Percentiles rank a stretch among this genome's conserved stretches.
These are phyloP conservation scores for Celastrina argiolus DNA, from an alignment of 2,888 invertebrate species.

Conservation along the genomic window DNA sequence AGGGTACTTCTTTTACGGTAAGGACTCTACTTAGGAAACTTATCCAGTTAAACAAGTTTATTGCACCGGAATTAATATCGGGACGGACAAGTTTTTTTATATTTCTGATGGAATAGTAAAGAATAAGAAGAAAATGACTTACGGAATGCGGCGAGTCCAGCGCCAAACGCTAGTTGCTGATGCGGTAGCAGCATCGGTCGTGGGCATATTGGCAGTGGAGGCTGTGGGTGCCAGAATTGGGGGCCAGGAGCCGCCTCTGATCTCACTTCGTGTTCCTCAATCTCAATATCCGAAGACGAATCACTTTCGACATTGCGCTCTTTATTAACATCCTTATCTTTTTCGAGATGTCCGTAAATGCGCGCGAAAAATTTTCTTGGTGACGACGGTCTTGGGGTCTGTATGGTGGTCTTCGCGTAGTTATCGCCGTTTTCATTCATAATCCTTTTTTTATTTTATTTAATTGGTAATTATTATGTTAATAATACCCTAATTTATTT, in stretches of 20 bases:
- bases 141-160: constrained; percentile 78
- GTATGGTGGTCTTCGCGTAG: constrained; percentile 43
- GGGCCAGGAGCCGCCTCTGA: constrained; percentile 36
- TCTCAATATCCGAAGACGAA: constrained; percentile 69
- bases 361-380: constrained; percentile 89
- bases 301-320: constrained; percentile 52
- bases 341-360: constrained; percentile 87
- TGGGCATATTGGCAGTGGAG: constrained; percentile 63
- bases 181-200: constrained; percentile 65
- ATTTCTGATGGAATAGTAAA: too few species aligned
- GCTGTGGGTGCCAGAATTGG: constrained; percentile 53
- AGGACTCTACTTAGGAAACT: too few species aligned
- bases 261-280: constrained; percentile 46
- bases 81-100: too few species aligned
- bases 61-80: too few species aligned
- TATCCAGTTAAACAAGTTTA: too few species aligned
- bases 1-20: too few species aligned
- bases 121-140: constrained; percentile 45
- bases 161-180: constrained; percentile 78
- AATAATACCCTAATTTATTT: background rate
- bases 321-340: constrained; percentile 38
- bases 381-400: constrained; percentile 81
- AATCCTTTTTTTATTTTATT: constrained; percentile 27
- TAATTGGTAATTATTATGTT: too few species aligned
- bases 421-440: constrained; percentile 45